Evolutionary conservation across 2,113 vertebrate species (phyloP), one percentile per base, ranked within the genome.

Genomic region (Bufo gargarizans): DNA sequence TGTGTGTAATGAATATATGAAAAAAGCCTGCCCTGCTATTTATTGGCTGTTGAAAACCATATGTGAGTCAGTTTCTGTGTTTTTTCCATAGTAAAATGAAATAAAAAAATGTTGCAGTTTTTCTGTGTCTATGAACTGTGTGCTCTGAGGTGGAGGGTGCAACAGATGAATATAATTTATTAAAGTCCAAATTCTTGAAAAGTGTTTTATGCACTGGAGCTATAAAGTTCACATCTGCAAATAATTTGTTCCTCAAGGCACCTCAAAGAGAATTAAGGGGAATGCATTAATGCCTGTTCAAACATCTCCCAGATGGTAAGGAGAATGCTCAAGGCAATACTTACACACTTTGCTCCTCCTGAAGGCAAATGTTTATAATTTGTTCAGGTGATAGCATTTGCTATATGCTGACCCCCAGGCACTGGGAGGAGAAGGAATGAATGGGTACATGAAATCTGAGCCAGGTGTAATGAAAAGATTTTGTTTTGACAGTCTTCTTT

Each of bases 361-460:
- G 12, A 78, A 0, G n/a, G 85, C 82, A 89, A 87, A 22, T 65
- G 59, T 33, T 84, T 7, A 4, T 45, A 19, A 82, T 90, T 86
- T 88, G 87, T 85, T 91, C 45, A 88, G 85, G 84, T 56, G 78
- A 55, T 10, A n/a, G 43, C 7, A 87, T 90, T 89, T 80, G 89
- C 79, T 90, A 49, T 47, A 56, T 2, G 2, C 45, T 82, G 76
- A 63, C 58, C 82, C 86, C 0, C 0, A 69, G 82, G 80, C 55
- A 81, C 89, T 19, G 8, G 58, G 1, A 65, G 22, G 1, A 65
- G n/a, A 11, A 0, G 3, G 20, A 65, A 67, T 7, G 49, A 17
- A 77, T 19, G 11, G 83, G 17, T 77, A 76, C 43, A 59, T 77
- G 56, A 86, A 77, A 61, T 77, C 8, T 56, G 1, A 89, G 86